Base-by-base conservation (phyloP, 2,797 vertebrate genomes). In the Gallinago stenura region DNA sequence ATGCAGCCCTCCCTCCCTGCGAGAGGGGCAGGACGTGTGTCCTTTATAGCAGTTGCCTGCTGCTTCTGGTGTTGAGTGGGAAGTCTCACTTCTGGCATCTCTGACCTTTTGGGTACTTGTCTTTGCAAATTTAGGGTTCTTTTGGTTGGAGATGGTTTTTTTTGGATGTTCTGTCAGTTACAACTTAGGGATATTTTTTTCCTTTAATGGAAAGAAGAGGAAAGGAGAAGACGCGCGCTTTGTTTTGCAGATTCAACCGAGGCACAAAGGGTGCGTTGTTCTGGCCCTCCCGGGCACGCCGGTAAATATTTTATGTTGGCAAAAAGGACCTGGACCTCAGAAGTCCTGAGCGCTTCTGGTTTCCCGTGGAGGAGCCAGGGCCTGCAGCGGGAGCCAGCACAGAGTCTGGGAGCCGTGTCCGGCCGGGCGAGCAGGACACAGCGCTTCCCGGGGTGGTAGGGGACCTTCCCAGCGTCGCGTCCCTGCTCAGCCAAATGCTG, bases 221-320 rank as follows among this genome's bases (percentile, higher is more conserved):
- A 78, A 89, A 94, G 87, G 64, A 72, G 84, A 83, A 96, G 83
- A 79, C 50, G 10, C 66, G 30, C 0, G 2, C 89, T 93, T 91
- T 82, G 77, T 86, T 96, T 91, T 56, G 43, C 39, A 58, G 35
- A 79, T 87, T 82, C 53, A 71, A 8, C 50, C 46, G 77, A 64
- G 80, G 58, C 64, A 95, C 81, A 95, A 95, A 93, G 85, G 37
- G 33, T 79, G 51, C 4, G 4, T 93, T 96, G 95, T 96, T 94
- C 84, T 61, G 25, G 54, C 77, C 37, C 60, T 87, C 77, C 54
- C 6, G 12, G 71, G 68, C 43, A 31, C 0, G 18, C 77, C 6
- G 16, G 58, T 95, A 86, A 22, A 86, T 91, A 75, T 92, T 93
- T 94, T 66, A 17, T 56, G 33, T 72, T 93, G 91, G 85, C 70